Evolutionary conservation across 1,140 invertebrate genomes (phyloP), one percentile per base, ranked within the genome.

Genomic region (Drosophila lini): DNA sequence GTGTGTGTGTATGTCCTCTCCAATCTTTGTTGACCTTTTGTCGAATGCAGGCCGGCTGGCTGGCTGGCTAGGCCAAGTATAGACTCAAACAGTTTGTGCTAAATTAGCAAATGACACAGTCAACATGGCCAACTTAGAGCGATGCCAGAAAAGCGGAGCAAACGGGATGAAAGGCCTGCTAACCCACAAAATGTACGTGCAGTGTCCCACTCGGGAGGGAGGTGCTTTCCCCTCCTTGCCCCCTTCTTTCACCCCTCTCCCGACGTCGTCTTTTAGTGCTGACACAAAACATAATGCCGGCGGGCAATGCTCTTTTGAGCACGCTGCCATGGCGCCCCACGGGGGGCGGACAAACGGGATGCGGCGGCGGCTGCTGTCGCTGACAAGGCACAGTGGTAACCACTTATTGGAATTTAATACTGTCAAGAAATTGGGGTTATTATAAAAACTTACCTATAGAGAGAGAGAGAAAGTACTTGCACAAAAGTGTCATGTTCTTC

Each of bases 21-120:
- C 52, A 45, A 58, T 75, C 64, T 88, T 73, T 86, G 82, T 88
- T 85, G 82, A 86, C 82, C 82, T 86, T 86, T 88, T 74, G 60
- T 55, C 70, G 53, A 88, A 88, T 85, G 82, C 82, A 82, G 79
- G 79, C 79, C 68, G 79, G 68, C 67, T 79, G 19, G 19, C 65
- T 65, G 55, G 47, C 41, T 42, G 53, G 53, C 40, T 42, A 59
- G 62, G 73, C 53, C 67, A 74, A 74, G 69, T 74, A 55, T 55
- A 74, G 71, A 62, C 57, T 71, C 69, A 74, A 76, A 80, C 83
- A 76, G 80, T 85, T 86, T 86, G 83, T 88, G 83, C 83, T 80
- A 88, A 88, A 88, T 88, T 88, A 88, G 84, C 84, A 88, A 89
- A 88, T 88, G 83, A 89, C 83, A 88, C 70, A 88, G 83, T 89